A percentile compares a stretch with the other conserved stretches of the same genome.
Conservation (phyloP, 2,888 invertebrate genomes). For the Cordylochernes scorpioides region DNA sequence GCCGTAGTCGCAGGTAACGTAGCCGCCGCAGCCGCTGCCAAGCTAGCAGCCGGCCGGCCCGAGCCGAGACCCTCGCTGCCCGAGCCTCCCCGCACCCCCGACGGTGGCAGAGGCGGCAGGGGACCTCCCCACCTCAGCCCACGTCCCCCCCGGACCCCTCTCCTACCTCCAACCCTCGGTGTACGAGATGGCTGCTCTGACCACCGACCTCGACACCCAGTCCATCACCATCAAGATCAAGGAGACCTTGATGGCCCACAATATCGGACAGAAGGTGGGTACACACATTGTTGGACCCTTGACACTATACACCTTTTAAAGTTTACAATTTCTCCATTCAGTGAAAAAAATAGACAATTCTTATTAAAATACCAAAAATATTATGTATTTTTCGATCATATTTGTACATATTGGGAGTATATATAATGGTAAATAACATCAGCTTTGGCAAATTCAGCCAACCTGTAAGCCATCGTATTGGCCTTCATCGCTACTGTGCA, state of each 20-base stretch:
- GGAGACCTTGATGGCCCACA: slow-evolving; percentile 79
- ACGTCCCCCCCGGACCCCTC: slow-evolving; percentile 2
- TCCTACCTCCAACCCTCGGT: slow-evolving; percentile 63
- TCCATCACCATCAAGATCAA: slow-evolving; percentile 87
- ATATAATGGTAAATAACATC: no score
- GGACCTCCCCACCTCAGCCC: slow-evolving; percentile 7
- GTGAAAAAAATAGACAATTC: no score
- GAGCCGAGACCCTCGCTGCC: slow-evolving; percentile 5
- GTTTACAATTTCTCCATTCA: no score
- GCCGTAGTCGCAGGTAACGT: no score
- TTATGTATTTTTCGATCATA: no score
- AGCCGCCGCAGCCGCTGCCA: slow-evolving; percentile 3
- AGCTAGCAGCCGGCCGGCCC: slow-evolving; percentile 4
- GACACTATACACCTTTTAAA: no score
- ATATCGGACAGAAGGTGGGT: slow-evolving; percentile 72
- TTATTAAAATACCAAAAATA: no score
- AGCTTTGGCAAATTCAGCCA: no score
- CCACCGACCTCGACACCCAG: slow-evolving; percentile 85
- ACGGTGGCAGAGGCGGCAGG: slow-evolving; percentile 4
- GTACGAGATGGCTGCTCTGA: slow-evolving; percentile 86
- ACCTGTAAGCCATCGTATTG: no score
- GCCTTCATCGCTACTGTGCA: no score
- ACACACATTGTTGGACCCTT: background rate
- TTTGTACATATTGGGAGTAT: no score
- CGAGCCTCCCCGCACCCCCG: slow-evolving; percentile 6